Percentiles rank a stretch among this genome's conserved stretches.
Evolutionary conservation across 1,140 invertebrate genomes (phyloP).

Genomic region (Caenorhabditis briggsae): DNA sequence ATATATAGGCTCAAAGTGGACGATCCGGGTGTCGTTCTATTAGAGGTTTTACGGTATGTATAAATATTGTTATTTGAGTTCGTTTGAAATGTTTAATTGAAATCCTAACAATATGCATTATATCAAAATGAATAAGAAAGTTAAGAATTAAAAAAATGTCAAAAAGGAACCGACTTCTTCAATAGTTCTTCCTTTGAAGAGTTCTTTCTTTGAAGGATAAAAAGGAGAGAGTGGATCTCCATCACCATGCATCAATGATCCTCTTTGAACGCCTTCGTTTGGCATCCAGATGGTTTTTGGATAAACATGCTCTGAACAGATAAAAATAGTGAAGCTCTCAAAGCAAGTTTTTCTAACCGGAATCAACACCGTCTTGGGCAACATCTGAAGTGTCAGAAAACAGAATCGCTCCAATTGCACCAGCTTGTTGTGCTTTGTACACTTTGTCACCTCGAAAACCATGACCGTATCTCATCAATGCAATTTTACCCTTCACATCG

Average conservation of each 20-base stretch:
- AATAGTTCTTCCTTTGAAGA: slow-evolving; percentile 61
- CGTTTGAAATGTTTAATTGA: slow-evolving; percentile 14
- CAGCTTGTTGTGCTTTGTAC: slow-evolving; percentile 66
- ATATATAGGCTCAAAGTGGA: no score
- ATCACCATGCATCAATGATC: slow-evolving; percentile 69
- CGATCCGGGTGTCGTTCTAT: no score
- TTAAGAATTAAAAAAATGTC: no score
- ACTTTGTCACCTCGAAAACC: slow-evolving; percentile 75
- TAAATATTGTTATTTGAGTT: no score
- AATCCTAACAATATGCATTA: no score
- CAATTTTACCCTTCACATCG: slow-evolving; percentile 68
- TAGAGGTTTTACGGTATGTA: no score
- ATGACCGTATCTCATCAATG: slow-evolving; percentile 68
- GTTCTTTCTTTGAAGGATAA: slow-evolving; percentile 67
- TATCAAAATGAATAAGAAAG: no score
- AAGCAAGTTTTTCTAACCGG: slow-evolving; percentile 31
- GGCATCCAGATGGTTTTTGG: slow-evolving; percentile 74
- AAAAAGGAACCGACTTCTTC: slow-evolving; percentile 46
- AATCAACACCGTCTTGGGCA: slow-evolving; percentile 68
- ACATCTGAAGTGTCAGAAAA: slow-evolving; percentile 77
- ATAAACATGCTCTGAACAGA: slow-evolving; percentile 69
- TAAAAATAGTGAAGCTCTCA: not conserved
- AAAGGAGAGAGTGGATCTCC: slow-evolving; percentile 76
- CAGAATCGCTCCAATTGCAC: slow-evolving; percentile 75
- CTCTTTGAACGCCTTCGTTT: slow-evolving; percentile 71